Conservation (phyloP, 35 echinoderm and acorn worm genomes). For the Antedon bifida region DNA sequence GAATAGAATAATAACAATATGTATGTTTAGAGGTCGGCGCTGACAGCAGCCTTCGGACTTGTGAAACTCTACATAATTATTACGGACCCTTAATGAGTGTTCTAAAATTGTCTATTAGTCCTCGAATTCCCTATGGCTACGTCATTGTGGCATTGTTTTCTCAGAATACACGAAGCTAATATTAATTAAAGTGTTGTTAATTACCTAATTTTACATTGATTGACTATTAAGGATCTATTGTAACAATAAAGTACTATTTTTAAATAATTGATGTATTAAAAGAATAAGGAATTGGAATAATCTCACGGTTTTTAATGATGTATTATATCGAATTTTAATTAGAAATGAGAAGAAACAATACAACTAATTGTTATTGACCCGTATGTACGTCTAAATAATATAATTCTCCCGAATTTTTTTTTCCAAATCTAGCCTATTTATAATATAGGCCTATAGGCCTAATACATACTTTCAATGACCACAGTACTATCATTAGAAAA, state of each 20-base stretch:
- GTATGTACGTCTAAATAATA: too few relatives aligned
- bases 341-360: not conserved
- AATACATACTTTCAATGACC: too few relatives aligned
- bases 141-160: not conserved
- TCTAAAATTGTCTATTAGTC: not conserved
- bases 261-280: not conserved
- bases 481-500: too few relatives aligned
- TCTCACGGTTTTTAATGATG: not conserved
- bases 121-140: not conserved
- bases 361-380: not conserved
- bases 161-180: not conserved
- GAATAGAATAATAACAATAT: not conserved
- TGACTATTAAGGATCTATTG: not conserved
- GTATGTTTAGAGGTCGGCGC: not conserved
- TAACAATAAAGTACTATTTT: not conserved
- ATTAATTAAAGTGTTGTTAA: constrained; percentile 2
- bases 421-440: too few relatives aligned
- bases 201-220: not conserved
- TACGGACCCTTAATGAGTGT: not conserved
- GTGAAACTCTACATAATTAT: not conserved
- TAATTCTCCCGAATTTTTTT: too few relatives aligned
- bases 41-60: not conserved
- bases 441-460: too few relatives aligned
- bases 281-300: too few relatives aligned
- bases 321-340: not conserved